Base-by-base conservation (phyloP, 2,888 invertebrate genomes). In the Drosophila anomelani region DNA sequence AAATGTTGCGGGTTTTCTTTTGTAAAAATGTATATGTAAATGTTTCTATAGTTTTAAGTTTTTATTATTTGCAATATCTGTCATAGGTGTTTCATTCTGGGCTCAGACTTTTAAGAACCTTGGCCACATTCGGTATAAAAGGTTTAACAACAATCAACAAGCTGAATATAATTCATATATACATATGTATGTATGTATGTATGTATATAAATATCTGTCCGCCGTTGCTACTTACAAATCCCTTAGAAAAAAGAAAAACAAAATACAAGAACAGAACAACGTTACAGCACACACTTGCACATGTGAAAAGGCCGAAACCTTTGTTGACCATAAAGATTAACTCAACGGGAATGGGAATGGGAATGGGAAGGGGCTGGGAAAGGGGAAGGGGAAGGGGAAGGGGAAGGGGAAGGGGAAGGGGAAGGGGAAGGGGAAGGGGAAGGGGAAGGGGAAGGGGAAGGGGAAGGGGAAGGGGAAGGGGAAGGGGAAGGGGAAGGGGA, bases 251-350 rank as follows among this genome's bases (percentile, higher is more conserved):
- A 32, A 23, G 15, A 34, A 41, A 23, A 23, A 34, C 60, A 60
- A 41, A 41, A 43, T n/a, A 34, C 60, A 6, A n/a, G 20, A 32
- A 20, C 38, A 39, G 13, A 17, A 43, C 23, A 43, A 68, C 64
- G 64, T 66, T 61, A 70, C 56, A 71, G 53, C 47, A 34, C 51
- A 66, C 54, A 46, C 36, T 46, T 41, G 57, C 55, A 59, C 17
- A 34, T 13, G 49, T 8, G 17, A 53, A 46, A 32, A 29, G 32
- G 38, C 9, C 46, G 13, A 76, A 75, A 77, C 80, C 67, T 75
- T 76, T 81, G 84, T 78, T 84, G 81, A 78, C 89, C 87, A 73
- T 84, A 78, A 81, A 88, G 89, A 88, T 86, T 84, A 76, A 76
- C 76, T 43, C 43, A 51, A 67, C 41, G 20, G 51, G 64, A 70